Evolutionary conservation across 2,113 vertebrate genomes (phyloP), one percentile per base, ranked within the genome.

Genomic region (Gallinago undulata): DNA sequence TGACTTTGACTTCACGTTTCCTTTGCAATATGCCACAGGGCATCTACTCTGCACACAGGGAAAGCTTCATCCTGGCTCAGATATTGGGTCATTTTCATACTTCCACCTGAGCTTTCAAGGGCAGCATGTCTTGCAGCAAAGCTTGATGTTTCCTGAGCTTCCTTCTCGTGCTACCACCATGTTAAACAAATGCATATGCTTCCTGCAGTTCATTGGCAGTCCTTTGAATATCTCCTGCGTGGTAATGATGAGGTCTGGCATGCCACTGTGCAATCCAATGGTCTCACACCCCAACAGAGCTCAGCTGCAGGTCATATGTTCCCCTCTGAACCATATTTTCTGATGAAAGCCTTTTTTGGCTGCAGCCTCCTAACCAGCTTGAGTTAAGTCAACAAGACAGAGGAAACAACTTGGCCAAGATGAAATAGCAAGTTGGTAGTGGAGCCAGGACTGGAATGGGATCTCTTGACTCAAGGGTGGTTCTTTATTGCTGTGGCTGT

Each of bases 261-360:
- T 96, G 94, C 77, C 94, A 96, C 94, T 88, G 94, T 95, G 95
- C 94, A 93, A 96, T 97, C 95, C 96, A 95, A 96, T 96, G 96
- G 95, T 97, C 95, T 96, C 91, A 95, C 95, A 97, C 96, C 95
- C 94, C 95, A 70, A 62, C 94, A 96, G 95, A 87, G 96, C 95
- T 96, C 94, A 96, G 94, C 96, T 97, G 96, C 93, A 93, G 95
- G 96, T 96, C 95, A 77, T 97, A 97, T 97, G 96, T 91, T 97
- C 96, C 93, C 87, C 91, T 87, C 95, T 94, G 90, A 96, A 96
- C 95, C 94, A 96, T 93, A 96, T 96, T 97, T 97, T 94, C 82
- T 94, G 93, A 45, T 87, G 84, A 77, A 96, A 96, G 86, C 89
- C 95, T 69, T 96, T 82, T 82, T 95, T 96, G 96, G 93, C 96